These are phyloP conservation scores for Axis porcinus DNA, from an alignment of 2,113 vertebrate genomes.

Conservation along the genomic window DNA sequence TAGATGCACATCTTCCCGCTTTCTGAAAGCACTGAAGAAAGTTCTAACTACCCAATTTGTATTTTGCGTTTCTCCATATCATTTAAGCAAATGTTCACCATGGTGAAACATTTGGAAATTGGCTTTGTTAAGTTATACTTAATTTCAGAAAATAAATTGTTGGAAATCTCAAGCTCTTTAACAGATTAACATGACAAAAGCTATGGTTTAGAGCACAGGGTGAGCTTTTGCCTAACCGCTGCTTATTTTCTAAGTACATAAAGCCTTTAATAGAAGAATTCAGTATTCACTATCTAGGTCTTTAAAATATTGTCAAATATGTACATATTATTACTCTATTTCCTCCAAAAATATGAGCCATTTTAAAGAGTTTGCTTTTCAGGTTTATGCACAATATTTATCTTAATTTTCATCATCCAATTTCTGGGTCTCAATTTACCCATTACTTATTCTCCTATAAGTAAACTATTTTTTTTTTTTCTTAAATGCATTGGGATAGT, in stretches of 20 bases:
- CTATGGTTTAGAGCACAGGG: not conserved
- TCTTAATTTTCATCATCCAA: not conserved
- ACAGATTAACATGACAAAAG: not conserved
- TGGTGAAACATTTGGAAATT: not conserved
- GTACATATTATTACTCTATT: not conserved
- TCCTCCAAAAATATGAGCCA: not conserved
- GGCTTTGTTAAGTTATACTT: conserved; percentile 14
- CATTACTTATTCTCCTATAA: not conserved
- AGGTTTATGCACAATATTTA: not conserved
- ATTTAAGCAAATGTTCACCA: conserved; percentile 15
- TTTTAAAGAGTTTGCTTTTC: not conserved
- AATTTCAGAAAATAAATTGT: conserved; percentile 2
- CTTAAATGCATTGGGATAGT: not conserved
- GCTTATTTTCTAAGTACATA: not conserved
- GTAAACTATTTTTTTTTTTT: not conserved
- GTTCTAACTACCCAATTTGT: not conserved
- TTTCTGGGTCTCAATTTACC: conserved; percentile 14
- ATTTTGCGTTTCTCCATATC: not conserved
- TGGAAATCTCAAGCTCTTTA: not conserved
- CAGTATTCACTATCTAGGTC: not conserved
- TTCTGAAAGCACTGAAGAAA: not conserved
- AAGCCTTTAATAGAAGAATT: not conserved
- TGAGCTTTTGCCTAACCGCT: not conserved
- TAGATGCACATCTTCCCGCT: not conserved
- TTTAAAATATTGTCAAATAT: not conserved